phyloP scores from a whole-genome alignment of 2,797 vertebrate genomes.

The Miichthys miiuy region DNA sequence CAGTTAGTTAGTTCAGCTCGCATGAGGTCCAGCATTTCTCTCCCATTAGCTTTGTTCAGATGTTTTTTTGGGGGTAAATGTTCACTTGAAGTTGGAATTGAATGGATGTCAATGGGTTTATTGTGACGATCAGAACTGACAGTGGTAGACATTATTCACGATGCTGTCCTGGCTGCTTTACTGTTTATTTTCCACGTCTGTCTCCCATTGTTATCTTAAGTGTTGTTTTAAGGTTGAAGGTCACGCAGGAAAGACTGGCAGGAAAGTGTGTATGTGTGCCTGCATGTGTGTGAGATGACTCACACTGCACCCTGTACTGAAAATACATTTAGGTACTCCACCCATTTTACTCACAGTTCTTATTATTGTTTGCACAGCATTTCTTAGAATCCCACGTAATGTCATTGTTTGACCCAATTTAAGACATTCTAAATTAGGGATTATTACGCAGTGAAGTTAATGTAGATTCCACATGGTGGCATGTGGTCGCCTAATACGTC shows the following conservation, averaged over 20 bases:
- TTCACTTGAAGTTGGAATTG: background rate
- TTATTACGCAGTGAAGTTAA: background rate
- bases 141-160: background rate
- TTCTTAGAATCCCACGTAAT: constrained; percentile 25
- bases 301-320: constrained; percentile 54
- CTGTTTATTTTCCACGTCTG: constrained; percentile 47
- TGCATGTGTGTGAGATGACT: constrained; percentile 39
- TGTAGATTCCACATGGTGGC: background rate
- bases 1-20: too few species aligned
- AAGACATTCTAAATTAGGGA: background rate
- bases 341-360: constrained; percentile 47
- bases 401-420: constrained; percentile 17
- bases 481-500: background rate
- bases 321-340: constrained; percentile 59
- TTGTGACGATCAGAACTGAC: background rate
- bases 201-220: constrained; percentile 70
- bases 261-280: constrained; percentile 57
- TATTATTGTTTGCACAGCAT: constrained; percentile 24
- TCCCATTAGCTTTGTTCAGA: background rate
- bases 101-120: background rate
- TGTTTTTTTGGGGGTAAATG: background rate
- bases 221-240: constrained; percentile 68
- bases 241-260: constrained; percentile 66
- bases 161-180: constrained; percentile 13
- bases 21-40: background rate